phyloP scores from a whole-genome alignment of 1,140 invertebrate genomes.

The Saxidomus purpurata region DNA sequence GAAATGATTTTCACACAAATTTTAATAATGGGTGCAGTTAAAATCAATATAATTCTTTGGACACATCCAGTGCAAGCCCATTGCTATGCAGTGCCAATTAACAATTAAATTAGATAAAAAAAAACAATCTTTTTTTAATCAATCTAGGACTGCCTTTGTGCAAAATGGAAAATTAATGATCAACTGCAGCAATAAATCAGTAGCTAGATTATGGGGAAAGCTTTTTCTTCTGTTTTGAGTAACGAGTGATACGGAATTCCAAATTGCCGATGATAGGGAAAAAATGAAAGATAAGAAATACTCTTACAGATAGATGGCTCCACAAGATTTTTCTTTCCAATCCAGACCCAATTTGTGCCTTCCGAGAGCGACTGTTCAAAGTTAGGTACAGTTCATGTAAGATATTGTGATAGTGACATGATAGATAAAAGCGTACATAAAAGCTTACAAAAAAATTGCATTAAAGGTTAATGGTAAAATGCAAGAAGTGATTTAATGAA shows the following conservation, averaged over 20 bases:
- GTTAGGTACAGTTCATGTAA: too few relatives aligned
- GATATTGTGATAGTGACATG: too few relatives aligned
- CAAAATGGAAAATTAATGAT: constrained; percentile 19
- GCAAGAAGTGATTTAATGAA: too few relatives aligned
- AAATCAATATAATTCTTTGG: not conserved
- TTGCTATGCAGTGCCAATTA: constrained; percentile 11
- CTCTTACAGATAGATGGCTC: not conserved
- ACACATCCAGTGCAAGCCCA: not conserved
- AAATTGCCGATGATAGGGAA: constrained; percentile 1
- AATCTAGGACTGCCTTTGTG: not conserved
- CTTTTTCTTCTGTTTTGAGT: not conserved
- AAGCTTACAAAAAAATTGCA: too few relatives aligned
- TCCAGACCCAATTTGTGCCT: too few relatives aligned
- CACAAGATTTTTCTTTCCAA: not conserved
- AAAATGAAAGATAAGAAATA: not conserved
- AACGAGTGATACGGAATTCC: constrained; percentile 2
- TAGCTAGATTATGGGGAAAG: not conserved
- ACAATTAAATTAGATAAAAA: constrained; percentile 33
- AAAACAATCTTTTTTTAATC: constrained; percentile 7
- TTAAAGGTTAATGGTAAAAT: too few relatives aligned
- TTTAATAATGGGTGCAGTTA: not conserved
- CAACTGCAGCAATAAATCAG: not conserved
- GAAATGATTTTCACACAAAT: constrained; percentile 3
- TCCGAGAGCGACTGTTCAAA: too few relatives aligned
- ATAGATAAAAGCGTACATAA: too few relatives aligned